phyloP scores from a whole-genome alignment of 2,797 vertebrate genomes.

The Eurystomus glaucurus region DNA sequence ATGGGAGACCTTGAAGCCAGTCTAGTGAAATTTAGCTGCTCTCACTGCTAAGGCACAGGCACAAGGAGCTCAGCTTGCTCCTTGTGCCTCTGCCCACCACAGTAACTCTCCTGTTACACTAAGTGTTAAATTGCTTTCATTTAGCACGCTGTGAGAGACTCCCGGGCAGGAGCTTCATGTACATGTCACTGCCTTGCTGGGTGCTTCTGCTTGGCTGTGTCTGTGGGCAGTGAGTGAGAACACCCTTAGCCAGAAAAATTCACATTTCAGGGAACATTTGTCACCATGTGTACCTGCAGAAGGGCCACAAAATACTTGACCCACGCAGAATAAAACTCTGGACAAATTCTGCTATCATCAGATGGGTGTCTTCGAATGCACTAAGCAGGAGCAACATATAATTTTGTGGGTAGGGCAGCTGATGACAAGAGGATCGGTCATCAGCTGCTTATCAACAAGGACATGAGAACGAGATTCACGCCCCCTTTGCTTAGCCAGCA shows the following conservation, averaged over 20 bases:
- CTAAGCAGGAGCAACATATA: background rate
- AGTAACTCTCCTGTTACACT: fast-evolving
- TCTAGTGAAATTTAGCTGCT: background rate
- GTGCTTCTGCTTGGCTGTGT: background rate
- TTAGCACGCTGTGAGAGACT: fast-evolving
- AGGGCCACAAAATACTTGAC: background rate
- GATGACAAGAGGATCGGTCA: background rate
- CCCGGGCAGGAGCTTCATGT: fast-evolving
- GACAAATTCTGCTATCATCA: background rate
- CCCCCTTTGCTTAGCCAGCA: constrained; percentile 3
- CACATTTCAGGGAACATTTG: background rate
- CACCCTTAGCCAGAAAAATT: background rate
- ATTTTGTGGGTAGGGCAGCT: background rate
- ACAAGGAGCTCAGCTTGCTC: fast-evolving
- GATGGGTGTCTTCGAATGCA: background rate
- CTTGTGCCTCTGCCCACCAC: background rate
- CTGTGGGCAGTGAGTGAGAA: background rate
- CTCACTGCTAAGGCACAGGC: background rate
- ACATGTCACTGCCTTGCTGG: fast-evolving
- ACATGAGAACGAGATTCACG: background rate
- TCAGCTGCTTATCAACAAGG: background rate
- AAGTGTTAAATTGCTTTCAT: background rate
- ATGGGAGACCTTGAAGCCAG: background rate
- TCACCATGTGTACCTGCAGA: background rate
- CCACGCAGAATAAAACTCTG: background rate